Evolutionary conservation across 2,113 vertebrate genomes (phyloP).

Genomic region (Girardinichthys multiradiatus): DNA sequence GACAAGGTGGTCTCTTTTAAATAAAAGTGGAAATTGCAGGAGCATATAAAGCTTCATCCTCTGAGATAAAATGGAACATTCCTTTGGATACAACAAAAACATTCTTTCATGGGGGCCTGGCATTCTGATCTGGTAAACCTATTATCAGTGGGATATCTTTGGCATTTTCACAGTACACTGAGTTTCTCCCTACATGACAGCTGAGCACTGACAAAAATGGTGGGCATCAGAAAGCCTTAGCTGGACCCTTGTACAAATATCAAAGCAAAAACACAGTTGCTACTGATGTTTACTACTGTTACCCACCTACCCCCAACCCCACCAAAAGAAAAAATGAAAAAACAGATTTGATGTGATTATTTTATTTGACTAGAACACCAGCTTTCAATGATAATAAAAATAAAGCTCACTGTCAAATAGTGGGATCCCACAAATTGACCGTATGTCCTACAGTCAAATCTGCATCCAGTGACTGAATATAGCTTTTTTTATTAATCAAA

Average conservation of each 20-base stretch:
- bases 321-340: too few relatives aligned
- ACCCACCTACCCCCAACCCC: too few relatives aligned
- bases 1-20: not conserved
- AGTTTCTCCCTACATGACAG: slow-evolving; percentile 24
- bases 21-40: slow-evolving; percentile 3
- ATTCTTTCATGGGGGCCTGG: slow-evolving; percentile 5
- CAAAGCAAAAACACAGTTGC: slow-evolving; percentile 22
- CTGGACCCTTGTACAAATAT: slow-evolving; percentile 2
- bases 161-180: slow-evolving; percentile 25
- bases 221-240: slow-evolving; percentile 3
- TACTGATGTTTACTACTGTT: not conserved
- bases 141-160: slow-evolving; percentile 24
- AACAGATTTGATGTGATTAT: not conserved
- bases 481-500: too few relatives aligned
- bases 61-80: slow-evolving; percentile 6
- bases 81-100: slow-evolving; percentile 7
- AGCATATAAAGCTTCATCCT: slow-evolving; percentile 16
- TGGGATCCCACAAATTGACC: too few relatives aligned
- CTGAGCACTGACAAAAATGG: slow-evolving; percentile 23
- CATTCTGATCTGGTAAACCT: slow-evolving; percentile 35
- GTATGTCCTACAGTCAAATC: too few relatives aligned
- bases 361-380: not conserved
- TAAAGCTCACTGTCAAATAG: too few relatives aligned
- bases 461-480: too few relatives aligned
- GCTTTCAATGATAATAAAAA: too few relatives aligned